These are phyloP conservation scores for Sardinella longiceps DNA, from an alignment of 2,797 vertebrate species.

Conservation along the genomic window DNA sequence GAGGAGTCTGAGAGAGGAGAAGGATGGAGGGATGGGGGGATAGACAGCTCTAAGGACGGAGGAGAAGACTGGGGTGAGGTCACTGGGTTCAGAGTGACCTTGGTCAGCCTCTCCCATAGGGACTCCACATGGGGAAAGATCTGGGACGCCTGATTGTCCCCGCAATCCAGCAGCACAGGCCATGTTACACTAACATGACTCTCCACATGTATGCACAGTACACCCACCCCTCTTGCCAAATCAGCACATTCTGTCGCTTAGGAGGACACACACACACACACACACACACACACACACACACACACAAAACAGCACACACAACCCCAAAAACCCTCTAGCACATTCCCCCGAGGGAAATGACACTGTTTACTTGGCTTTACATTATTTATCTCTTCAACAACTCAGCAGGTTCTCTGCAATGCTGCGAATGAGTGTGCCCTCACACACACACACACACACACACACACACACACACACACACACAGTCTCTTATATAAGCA, in stretches of 20 bases:
- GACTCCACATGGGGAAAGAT: not conserved
- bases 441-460: conserved; percentile 12
- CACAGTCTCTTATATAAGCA: not conserved
- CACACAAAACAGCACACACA: not conserved
- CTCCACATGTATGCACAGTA: not conserved
- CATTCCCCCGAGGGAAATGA: conserved; percentile 20
- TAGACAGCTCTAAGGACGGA: no score
- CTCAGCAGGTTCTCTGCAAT: conserved; percentile 39
- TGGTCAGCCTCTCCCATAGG: not conserved
- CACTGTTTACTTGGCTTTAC: conserved; percentile 42
- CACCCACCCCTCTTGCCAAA: not conserved
- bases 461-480: not conserved
- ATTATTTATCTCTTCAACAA: conserved; percentile 52
- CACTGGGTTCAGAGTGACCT: not conserved
- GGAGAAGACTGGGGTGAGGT: not conserved
- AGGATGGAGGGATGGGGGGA: not conserved
- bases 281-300: not conserved
- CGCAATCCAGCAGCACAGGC: not conserved
- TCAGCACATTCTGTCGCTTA: conserved; percentile 34
- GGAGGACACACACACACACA: not conserved
- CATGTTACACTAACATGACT: conserved; percentile 11
- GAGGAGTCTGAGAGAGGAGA: not conserved
- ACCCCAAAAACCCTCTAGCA: not conserved
- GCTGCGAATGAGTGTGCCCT: not conserved
- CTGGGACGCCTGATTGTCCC: not conserved